These are phyloP conservation scores for Chaetogeoica ovagalla DNA, from an alignment of 2,888 invertebrate species.

Conservation along the genomic window DNA sequence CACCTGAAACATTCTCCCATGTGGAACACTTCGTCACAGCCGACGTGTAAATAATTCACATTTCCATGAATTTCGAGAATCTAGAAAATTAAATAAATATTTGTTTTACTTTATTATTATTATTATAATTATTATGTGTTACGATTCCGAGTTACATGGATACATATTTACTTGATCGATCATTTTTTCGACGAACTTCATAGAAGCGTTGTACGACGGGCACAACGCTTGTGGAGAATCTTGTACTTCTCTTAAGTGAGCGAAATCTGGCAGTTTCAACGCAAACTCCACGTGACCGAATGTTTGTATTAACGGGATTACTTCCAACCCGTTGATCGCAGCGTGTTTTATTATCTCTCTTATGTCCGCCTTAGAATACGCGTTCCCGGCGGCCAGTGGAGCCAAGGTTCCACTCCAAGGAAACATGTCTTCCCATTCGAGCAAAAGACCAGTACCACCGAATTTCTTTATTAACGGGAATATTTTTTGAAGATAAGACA, in stretches of 20 bases:
- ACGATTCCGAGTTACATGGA: neutral
- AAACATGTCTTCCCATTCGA: constrained; percentile 84
- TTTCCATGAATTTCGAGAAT: constrained; percentile 59
- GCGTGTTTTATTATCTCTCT: constrained; percentile 63
- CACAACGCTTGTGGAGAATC: constrained; percentile 73
- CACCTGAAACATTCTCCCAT: constrained; percentile 71
- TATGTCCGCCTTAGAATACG: constrained; percentile 65
- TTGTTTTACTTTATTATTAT: neutral
- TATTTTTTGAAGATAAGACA: constrained; percentile 66
- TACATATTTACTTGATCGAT: constrained; percentile 67
- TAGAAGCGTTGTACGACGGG: constrained; percentile 68
- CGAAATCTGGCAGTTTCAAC: constrained; percentile 68
- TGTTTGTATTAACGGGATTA: constrained; percentile 76
- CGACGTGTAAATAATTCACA: constrained; percentile 68
- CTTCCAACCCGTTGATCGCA: constrained; percentile 65
- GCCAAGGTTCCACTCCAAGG: constrained; percentile 69
- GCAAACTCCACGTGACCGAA: constrained; percentile 78
- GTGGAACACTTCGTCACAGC: constrained; percentile 75
- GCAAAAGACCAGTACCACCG: constrained; percentile 73
- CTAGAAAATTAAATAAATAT: constrained; percentile 56
- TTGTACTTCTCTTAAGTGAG: constrained; percentile 68
- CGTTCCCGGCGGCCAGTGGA: constrained; percentile 65
- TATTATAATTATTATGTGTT: neutral
- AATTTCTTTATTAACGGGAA: constrained; percentile 66
- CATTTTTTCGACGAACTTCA: constrained; percentile 69